Percentiles rank a stretch among this genome's conserved stretches.
These are phyloP conservation scores for Lasioglossum pauxillum DNA, from an alignment of 2,888 invertebrate genomes.

Conservation along the genomic window DNA sequence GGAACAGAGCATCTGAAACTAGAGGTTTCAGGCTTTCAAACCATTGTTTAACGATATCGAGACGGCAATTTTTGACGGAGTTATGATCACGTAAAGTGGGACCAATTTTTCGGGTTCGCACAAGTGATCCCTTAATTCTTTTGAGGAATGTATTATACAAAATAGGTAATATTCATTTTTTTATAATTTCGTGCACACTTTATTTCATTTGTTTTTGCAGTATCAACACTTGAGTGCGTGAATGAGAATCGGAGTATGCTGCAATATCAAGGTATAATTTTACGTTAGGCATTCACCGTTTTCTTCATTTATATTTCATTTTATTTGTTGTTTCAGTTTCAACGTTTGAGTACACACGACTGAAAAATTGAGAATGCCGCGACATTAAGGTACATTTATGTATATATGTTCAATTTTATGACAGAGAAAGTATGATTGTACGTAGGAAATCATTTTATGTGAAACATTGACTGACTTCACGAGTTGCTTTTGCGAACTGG, in stretches of 20 bases:
- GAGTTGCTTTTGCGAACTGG: slow-evolving; percentile 86
- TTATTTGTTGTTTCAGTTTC: background rate
- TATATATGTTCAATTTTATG: background rate
- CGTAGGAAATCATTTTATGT: background rate
- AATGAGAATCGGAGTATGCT: background rate
- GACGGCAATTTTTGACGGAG: too few species aligned
- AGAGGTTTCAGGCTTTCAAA: too few species aligned
- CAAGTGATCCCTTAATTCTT: too few species aligned
- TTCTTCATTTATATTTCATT: background rate
- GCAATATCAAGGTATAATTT: background rate
- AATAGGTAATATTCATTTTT: background rate
- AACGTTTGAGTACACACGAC: background rate
- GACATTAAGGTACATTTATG: background rate
- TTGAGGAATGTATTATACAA: too few species aligned
- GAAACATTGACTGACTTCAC: background rate
- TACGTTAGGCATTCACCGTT: background rate
- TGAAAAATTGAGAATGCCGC: background rate
- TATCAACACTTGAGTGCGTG: background rate
- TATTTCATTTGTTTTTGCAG: background rate
- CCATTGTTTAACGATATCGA: too few species aligned
- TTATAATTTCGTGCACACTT: background rate
- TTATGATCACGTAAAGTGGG: too few species aligned
- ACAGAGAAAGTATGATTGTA: background rate
- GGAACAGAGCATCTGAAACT: too few species aligned
- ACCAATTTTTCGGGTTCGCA: too few species aligned